Base-by-base conservation (phyloP, 2,797 vertebrate species). In the Leucoraja ocellata region DNA sequence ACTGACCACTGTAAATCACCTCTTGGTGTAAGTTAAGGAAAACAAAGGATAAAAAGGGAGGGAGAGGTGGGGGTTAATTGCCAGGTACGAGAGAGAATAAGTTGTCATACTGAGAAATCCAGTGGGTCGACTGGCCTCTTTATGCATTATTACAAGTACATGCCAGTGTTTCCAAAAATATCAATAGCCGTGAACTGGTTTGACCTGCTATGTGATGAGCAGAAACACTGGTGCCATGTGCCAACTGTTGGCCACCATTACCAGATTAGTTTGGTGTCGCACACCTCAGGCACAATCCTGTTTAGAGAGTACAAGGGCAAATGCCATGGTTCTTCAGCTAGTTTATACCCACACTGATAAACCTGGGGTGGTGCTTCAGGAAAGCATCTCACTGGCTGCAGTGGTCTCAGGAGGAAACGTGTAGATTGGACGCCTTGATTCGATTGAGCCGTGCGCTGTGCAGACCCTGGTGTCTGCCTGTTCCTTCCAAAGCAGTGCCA, bases 311-410 rank as follows among this genome's bases (percentile, higher is more conserved):
- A 46, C 11, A 1, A 10, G n/a, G 61, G n/a, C 9, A 32, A 5
- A 36, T 36, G n/a, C n/a, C 84, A 88, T 18, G 7, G 10, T 88
- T 36, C 84, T 36, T 68, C 61, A 68, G 84, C 83, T 32, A 88
- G 16, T 68, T 92, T 93, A 96, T 97, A 97, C 97, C 93, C 97
- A 98, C 97, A 96, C 93, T 91, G 94, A 94, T 93, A 94, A 80
- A 93, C 94, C 86, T 93, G 95, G 32, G 96, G 96, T 13, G 95
- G 96, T 16, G 95, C 95, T 95, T 97, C 97, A 77, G 97, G 98
- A 94, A 96, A 94, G 95, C 97, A 98, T 94, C 95, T 96, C 95
- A 97, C 95, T 94, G 96, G 97, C 88, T 95, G 97, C 95, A 97
- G 95, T 78, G 96, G 95, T 94, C 95, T 97, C 93, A 93, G 39